Conservation (phyloP, 2,888 invertebrate genomes). For the Leuctra nigra region DNA sequence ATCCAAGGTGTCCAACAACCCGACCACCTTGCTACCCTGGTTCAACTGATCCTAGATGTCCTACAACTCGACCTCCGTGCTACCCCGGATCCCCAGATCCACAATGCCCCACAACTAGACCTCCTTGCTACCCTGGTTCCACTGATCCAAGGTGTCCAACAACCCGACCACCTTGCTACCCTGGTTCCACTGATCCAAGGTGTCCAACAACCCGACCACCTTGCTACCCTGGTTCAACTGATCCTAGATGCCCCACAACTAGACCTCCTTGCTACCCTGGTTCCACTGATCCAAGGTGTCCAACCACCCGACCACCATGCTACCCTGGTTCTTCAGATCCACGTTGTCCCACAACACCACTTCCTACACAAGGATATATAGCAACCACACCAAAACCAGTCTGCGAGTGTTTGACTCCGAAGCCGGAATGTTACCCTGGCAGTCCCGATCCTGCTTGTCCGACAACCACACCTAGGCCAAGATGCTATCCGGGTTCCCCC, state of each 20-base stretch:
- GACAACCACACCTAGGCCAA: constrained; percentile 15
- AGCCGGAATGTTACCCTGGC: constrained; percentile 36
- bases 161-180: constrained; percentile 32
- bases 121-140: constrained; percentile 26
- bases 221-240: constrained; percentile 36
- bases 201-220: constrained; percentile 32
- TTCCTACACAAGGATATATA: constrained; percentile 20
- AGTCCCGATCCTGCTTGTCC: constrained; percentile 27
- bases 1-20: constrained; percentile 41
- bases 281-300: constrained; percentile 32
- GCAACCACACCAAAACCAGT: not conserved
- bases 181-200: constrained; percentile 33
- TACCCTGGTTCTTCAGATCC: constrained; percentile 34
- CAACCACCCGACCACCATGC: constrained; percentile 28
- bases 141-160: constrained; percentile 24
- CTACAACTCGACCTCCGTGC: constrained; percentile 22
- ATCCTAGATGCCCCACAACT: constrained; percentile 30
- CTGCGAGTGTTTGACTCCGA: constrained; percentile 37
- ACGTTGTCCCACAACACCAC: constrained; percentile 23
- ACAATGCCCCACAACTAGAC: constrained; percentile 28
- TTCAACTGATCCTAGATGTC: constrained; percentile 22
- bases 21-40: constrained; percentile 39
- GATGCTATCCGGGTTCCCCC: constrained; percentile 35
- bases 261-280: constrained; percentile 34
- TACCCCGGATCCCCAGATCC: constrained; percentile 22